phyloP scores from a whole-genome alignment of 1,140 invertebrate species.

The Drosophila bifasciata region DNA sequence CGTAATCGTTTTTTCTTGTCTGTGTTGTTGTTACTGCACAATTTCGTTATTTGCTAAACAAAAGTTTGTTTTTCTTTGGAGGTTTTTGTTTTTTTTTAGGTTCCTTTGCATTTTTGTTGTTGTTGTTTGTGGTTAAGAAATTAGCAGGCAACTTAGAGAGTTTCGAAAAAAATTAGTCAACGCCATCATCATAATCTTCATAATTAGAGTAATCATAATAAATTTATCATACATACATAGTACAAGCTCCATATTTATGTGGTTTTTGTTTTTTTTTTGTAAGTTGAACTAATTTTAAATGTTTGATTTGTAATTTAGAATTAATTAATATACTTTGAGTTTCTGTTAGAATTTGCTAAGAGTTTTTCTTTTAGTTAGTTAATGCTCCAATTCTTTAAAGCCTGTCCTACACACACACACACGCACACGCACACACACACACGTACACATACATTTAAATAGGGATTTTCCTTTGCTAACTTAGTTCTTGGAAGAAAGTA shows the following conservation, averaged over 20 bases:
- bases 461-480: slow-evolving; percentile 51
- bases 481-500: slow-evolving; percentile 79
- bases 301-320: slow-evolving; percentile 78
- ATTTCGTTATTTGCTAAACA: slow-evolving; percentile 49
- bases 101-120: slow-evolving; percentile 30
- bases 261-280: slow-evolving; percentile 18
- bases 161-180: slow-evolving; percentile 63
- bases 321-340: slow-evolving; percentile 77
- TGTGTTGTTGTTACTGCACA: slow-evolving; percentile 15
- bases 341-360: slow-evolving; percentile 78
- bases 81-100: slow-evolving; percentile 20
- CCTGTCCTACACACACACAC: slow-evolving; percentile 71
- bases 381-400: slow-evolving; percentile 59
- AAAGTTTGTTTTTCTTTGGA: slow-evolving; percentile 47
- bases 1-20: slow-evolving; percentile 27
- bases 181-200: slow-evolving; percentile 35
- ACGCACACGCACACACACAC: slow-evolving; percentile 65
- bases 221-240: slow-evolving; percentile 78
- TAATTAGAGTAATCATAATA: slow-evolving; percentile 67
- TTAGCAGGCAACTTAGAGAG: slow-evolving; percentile 53
- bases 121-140: slow-evolving; percentile 24
- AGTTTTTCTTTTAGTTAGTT: slow-evolving; percentile 62
- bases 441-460: slow-evolving; percentile 69
- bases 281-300: slow-evolving; percentile 71
- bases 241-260: slow-evolving; percentile 73